Evolutionary conservation across 2,113 vertebrate genomes (phyloP), one percentile per base, ranked within the genome.

Genomic region (Heteronetta atricapilla): DNA sequence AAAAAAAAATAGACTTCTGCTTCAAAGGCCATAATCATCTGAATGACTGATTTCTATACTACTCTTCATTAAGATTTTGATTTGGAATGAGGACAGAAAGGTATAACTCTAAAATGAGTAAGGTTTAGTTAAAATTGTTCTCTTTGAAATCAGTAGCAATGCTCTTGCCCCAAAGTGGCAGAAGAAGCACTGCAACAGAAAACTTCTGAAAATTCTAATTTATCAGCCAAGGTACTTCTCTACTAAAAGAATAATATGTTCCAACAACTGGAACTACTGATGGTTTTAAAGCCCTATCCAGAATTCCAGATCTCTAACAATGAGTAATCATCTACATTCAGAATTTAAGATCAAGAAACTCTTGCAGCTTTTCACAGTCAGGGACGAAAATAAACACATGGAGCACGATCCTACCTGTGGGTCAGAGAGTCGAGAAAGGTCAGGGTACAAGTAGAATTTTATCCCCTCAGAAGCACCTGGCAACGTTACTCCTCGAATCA

Each of bases 381-480:
- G 42, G 60, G 11, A 82, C 9, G 13, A 66, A 78, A 17, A 42
- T 1, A 52, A 33, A n/a, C 1, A 13, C 0, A 3, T 0, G 5
- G 44, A 11, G 4, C 44, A 2, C 1, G 66, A 46, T 75, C 98
- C 86, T 99, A 99, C 99, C 99, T 99, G 99, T 44, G 99, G 99
- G 97, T 99, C 99, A 1, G 99, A 99, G 60, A 99, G 98, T 21
- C 99, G 98, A 33, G 99, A 99, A 28, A 99, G 98, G 92, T 99
- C 99, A 3, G 99, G 99, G 79, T 99, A 99, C 95, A 99, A 97
- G 98, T 99, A 99, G 98, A 99, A 99, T 90, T 99, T 99, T 96
- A 99, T 98, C 67, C 99, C 99, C 22, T 99, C 98, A 0, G 97
- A 97, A 25, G 99, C 99, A 13, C 99, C 99, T 0, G 99, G 99